phyloP scores from a whole-genome alignment of 2,888 invertebrate species.

The Caenorhabditis drosophilae region DNA sequence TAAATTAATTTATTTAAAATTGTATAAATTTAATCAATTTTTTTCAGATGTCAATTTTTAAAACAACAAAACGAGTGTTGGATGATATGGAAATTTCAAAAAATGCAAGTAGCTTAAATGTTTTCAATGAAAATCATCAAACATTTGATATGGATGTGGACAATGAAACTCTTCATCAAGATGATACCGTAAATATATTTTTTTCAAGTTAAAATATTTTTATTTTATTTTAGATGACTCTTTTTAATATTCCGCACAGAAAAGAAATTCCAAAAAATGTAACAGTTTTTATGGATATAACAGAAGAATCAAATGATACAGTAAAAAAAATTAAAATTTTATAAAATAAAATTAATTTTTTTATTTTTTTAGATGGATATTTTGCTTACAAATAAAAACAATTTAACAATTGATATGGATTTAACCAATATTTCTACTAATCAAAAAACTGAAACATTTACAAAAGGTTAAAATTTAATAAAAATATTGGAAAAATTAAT shows the following conservation, averaged over 20 bases:
- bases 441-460: background rate
- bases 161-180: background rate
- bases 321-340: background rate
- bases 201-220: background rate
- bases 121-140: too few species aligned
- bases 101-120: too few species aligned
- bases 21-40: background rate
- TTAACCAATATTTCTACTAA: background rate
- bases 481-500: background rate
- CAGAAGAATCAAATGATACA: background rate
- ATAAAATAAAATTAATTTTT: background rate
- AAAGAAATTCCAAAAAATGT: background rate
- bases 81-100: background rate
- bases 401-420: too few species aligned
- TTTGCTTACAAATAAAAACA: background rate
- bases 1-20: background rate
- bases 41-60: slow-evolving; percentile 6
- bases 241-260: background rate
- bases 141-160: background rate
- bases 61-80: background rate
- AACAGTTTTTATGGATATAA: background rate
- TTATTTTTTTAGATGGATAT: background rate
- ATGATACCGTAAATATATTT: background rate
- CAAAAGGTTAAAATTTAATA: background rate
- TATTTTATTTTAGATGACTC: background rate